These are phyloP conservation scores for Papilio polyxenes DNA, from an alignment of 1,140 invertebrate species.

Conservation along the genomic window DNA sequence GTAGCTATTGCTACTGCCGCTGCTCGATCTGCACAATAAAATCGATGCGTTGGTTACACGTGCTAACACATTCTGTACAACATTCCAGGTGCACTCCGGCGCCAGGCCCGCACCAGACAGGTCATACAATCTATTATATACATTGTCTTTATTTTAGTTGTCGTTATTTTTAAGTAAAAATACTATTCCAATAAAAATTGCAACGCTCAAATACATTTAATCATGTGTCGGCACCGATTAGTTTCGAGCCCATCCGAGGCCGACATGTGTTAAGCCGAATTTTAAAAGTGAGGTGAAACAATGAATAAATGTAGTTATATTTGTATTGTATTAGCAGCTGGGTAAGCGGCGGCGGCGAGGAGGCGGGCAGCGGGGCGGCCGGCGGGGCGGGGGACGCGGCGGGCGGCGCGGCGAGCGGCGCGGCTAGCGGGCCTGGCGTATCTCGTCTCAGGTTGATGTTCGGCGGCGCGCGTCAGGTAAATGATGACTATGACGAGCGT, in stretches of 20 bases:
- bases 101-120: conserved; percentile 47
- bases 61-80: conserved; percentile 42
- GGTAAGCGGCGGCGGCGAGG: neutral
- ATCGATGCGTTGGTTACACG: too few species aligned
- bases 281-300: too few species aligned
- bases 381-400: neutral
- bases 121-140: neutral
- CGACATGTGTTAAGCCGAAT: neutral
- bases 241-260: neutral
- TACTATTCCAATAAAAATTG: too few species aligned
- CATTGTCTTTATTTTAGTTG: too few species aligned
- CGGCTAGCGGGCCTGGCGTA: conserved; percentile 44
- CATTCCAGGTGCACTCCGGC: conserved; percentile 79
- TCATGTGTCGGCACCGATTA: too few species aligned
- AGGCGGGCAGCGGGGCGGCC: neutral
- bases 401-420: neutral
- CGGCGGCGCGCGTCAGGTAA: conserved; percentile 41
- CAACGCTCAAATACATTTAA: too few species aligned
- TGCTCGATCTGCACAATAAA: conserved; percentile 37
- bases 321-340: neutral
- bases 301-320: too few species aligned
- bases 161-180: too few species aligned
- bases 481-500: too few species aligned
- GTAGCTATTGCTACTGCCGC: conserved; percentile 45
- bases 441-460: conserved; percentile 58